Evolutionary conservation across 2,888 invertebrate species (phyloP).

Genomic region (Lacanobia oleracea): DNA sequence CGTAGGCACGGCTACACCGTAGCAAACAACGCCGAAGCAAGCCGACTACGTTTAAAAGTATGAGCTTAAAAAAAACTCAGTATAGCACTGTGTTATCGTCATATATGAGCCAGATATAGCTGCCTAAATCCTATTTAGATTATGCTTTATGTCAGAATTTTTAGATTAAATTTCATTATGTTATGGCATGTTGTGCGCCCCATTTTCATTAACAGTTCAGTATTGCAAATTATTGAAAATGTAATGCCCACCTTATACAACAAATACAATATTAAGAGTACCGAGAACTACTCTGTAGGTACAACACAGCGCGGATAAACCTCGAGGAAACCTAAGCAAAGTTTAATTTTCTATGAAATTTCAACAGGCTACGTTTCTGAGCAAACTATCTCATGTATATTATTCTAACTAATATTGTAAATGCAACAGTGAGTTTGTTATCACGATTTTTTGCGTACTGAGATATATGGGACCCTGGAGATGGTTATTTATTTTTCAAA

Average conservation of each 20-base stretch:
- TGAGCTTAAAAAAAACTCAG: too few species aligned
- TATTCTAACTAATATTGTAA: too few species aligned
- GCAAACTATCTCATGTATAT: too few species aligned
- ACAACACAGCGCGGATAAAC: background rate
- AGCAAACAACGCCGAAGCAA: background rate
- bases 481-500: too few species aligned
- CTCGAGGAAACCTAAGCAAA: background rate
- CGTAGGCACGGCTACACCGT: background rate
- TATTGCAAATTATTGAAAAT: slow-evolving; percentile 9
- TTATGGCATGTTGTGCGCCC: background rate
- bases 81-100: too few species aligned
- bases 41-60: too few species aligned
- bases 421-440: too few species aligned
- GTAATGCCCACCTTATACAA: background rate
- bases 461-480: too few species aligned
- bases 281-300: background rate
- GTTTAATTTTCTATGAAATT: slow-evolving; percentile 16
- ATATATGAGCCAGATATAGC: too few species aligned
- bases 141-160: background rate
- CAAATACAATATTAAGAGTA: background rate
- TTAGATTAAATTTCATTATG: background rate
- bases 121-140: too few species aligned
- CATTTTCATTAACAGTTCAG: background rate
- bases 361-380: background rate
- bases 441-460: too few species aligned